A percentile compares a stretch with the other conserved stretches of the same genome.
phyloP scores from a whole-genome alignment of 2,113 vertebrate genomes.

The Pituophis catenifer region DNA sequence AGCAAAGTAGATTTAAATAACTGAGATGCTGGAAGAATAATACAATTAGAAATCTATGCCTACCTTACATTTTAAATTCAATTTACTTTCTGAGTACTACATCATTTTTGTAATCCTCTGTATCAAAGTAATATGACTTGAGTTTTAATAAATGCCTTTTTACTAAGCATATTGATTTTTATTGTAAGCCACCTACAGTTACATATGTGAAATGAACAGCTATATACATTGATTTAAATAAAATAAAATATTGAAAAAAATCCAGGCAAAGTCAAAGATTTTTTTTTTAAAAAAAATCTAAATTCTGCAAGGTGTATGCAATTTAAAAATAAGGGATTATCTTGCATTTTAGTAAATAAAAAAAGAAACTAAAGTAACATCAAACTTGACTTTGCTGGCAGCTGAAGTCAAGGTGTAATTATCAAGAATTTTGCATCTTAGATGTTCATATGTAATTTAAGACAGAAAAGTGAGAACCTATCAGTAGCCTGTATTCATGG shows the following conservation, averaged over 20 bases:
- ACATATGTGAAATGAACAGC: background rate
- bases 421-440: background rate
- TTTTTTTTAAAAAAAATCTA: too few species aligned
- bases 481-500: constrained; percentile 24
- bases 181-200: background rate
- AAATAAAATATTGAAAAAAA: background rate
- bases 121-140: background rate
- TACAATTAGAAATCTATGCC: background rate
- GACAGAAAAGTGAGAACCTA: background rate
- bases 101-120: background rate
- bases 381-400: background rate
- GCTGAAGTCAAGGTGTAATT: background rate
- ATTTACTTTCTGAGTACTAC: background rate
- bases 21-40: background rate
- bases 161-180: background rate
- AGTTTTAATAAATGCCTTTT: background rate
- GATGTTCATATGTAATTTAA: constrained; percentile 23
- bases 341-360: background rate
- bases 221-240: background rate
- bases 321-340: background rate
- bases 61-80: background rate
- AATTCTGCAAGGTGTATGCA: background rate
- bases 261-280: background rate
- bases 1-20: background rate
- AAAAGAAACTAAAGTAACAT: background rate